phyloP scores from a whole-genome alignment of 2,797 vertebrate genomes.

The Saxicola maurus region DNA sequence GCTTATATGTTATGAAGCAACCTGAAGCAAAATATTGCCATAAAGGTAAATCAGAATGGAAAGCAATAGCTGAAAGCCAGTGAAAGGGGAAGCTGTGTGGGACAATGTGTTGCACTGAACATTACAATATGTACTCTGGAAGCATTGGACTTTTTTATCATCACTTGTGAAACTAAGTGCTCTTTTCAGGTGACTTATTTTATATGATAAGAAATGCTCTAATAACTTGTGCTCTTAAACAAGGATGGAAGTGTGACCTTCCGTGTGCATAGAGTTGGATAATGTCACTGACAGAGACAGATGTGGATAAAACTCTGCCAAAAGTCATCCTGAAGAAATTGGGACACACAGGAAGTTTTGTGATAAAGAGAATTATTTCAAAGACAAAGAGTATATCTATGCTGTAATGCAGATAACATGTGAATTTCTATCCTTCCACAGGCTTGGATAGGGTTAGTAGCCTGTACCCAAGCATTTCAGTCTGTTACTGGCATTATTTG shows the following conservation, averaged over 20 bases:
- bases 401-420: not conserved
- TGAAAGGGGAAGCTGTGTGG: not conserved
- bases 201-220: not conserved
- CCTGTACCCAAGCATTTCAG: not conserved
- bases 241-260: not conserved
- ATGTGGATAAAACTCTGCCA: not conserved
- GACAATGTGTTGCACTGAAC: not conserved
- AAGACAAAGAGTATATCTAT: not conserved
- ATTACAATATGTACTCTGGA: not conserved
- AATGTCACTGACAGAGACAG: not conserved
- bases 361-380: not conserved
- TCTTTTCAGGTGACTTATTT: slow-evolving; percentile 14
- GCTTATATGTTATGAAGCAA: not conserved
- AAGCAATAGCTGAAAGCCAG: not conserved
- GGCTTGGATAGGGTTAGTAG: not conserved
- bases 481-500: not conserved
- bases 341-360: not conserved
- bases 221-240: not conserved
- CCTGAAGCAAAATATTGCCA: not conserved
- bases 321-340: not conserved
- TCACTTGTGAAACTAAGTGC: not conserved
- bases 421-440: not conserved
- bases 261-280: not conserved
- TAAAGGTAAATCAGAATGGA: slow-evolving; percentile 2
- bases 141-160: not conserved